Evolutionary conservation across 2,888 invertebrate species (phyloP).

Genomic region (Caenorhabditis becei): DNA sequence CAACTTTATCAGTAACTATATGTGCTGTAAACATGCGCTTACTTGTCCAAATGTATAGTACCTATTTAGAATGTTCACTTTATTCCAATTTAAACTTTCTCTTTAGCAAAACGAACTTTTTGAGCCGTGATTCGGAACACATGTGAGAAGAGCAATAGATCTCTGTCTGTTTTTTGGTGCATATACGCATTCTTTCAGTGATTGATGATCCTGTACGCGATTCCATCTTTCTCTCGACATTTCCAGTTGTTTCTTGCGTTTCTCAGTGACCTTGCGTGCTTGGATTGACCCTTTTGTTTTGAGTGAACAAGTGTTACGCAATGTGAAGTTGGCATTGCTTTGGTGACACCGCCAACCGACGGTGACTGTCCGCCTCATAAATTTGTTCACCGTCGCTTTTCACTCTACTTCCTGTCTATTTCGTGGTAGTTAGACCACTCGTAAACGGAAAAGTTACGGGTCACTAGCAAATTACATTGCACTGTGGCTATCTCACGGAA

Average conservation of each 20-base stretch:
- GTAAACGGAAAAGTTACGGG: slow-evolving; percentile 29
- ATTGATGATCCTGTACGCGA: no score
- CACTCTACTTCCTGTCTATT: slow-evolving; percentile 23
- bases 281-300: slow-evolving; percentile 13
- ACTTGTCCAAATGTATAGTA: no score
- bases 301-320: slow-evolving; percentile 24
- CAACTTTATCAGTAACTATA: no score
- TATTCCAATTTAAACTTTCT: no score
- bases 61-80: no score
- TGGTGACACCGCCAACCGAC: slow-evolving; percentile 33
- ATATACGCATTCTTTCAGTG: no score
- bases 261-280: neutral
- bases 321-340: slow-evolving; percentile 28
- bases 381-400: slow-evolving; percentile 29
- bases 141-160: no score
- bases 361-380: slow-evolving; percentile 46
- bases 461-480: slow-evolving; percentile 31
- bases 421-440: slow-evolving; percentile 22
- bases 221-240: no score
- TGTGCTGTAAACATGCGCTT: no score
- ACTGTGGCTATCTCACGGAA: neutral
- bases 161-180: no score
- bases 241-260: neutral
- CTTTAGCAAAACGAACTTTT: no score
- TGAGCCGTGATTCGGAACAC: no score